Evolutionary conservation across 1,140 invertebrate species (phyloP).

Genomic region (Camponotus vicinus): DNA sequence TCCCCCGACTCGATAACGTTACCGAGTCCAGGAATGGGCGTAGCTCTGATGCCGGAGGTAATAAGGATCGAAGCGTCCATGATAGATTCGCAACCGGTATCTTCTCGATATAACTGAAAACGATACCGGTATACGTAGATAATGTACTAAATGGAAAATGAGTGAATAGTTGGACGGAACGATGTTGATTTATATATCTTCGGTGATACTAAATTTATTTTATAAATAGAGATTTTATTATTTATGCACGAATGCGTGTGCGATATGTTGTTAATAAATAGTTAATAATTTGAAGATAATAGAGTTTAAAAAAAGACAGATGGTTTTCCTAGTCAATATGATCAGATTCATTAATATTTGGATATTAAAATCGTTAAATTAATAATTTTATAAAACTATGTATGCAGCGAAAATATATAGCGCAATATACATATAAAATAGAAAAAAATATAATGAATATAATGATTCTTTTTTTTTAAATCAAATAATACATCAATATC

Average conservation of each 20-base stretch:
- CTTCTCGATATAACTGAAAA: constrained; percentile 26
- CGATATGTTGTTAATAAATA: constrained; percentile 3
- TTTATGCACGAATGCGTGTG: constrained; percentile 14
- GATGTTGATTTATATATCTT: constrained; percentile 9
- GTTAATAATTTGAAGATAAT: constrained; percentile 17
- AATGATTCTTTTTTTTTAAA: neutral
- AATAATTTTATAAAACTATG: constrained; percentile 3
- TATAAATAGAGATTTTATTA: constrained; percentile 27
- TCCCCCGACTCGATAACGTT: constrained; percentile 57
- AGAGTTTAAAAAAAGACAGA: neutral
- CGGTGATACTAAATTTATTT: neutral
- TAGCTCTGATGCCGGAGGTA: constrained; percentile 59
- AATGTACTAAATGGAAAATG: constrained; percentile 34
- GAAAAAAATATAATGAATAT: neutral
- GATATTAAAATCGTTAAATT: constrained; percentile 1
- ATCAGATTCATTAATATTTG: neutral
- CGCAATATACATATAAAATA: neutral
- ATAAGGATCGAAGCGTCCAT: constrained; percentile 64
- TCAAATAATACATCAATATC: neutral
- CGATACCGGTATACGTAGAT: constrained; percentile 19
- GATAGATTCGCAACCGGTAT: constrained; percentile 40
- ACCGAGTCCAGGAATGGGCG: constrained; percentile 66
- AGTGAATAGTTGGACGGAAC: neutral
- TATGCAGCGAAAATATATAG: neutral
- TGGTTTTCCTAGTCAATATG: neutral